These are phyloP conservation scores for Terebella lapidaria DNA, from an alignment of 2,888 invertebrate genomes.

Conservation along the genomic window DNA sequence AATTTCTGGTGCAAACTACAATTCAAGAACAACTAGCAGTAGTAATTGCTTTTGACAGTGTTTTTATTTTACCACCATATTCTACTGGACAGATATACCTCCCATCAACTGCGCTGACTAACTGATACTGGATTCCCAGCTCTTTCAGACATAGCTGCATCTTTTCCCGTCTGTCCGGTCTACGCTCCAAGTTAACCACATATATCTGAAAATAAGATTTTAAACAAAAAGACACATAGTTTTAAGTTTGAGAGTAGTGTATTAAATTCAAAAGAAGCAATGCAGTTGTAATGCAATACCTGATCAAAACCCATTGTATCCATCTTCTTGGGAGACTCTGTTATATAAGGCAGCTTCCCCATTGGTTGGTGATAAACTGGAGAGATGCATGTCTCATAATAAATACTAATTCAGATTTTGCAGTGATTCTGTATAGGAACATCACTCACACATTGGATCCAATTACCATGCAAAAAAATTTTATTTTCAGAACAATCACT, in stretches of 20 bases:
- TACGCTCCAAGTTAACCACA: conserved; percentile 84
- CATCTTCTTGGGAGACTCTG: conserved; percentile 29
- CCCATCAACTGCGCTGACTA: conserved; percentile 84
- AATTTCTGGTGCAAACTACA: no score
- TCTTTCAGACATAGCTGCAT: conserved; percentile 78
- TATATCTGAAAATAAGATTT: conserved; percentile 57
- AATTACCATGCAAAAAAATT: neutral
- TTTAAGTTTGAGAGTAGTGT: no score
- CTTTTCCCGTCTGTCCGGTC: conserved; percentile 71
- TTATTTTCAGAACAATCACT: neutral
- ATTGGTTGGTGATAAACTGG: no score
- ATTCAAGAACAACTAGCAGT: neutral
- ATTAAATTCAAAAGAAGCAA: no score
- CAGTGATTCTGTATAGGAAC: no score
- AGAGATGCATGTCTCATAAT: no score
- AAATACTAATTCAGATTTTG: no score
- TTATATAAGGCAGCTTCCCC: conserved; percentile 18
- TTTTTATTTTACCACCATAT: neutral
- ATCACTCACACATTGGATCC: no score
- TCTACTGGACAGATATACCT: conserved; percentile 60
- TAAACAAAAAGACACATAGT: no score
- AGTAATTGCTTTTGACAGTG: neutral
- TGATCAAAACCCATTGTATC: conserved; percentile 70
- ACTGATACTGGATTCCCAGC: conserved; percentile 72
- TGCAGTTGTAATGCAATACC: no score